Conservation (phyloP, 2,797 vertebrate species). For the Diplodus sargus region DNA sequence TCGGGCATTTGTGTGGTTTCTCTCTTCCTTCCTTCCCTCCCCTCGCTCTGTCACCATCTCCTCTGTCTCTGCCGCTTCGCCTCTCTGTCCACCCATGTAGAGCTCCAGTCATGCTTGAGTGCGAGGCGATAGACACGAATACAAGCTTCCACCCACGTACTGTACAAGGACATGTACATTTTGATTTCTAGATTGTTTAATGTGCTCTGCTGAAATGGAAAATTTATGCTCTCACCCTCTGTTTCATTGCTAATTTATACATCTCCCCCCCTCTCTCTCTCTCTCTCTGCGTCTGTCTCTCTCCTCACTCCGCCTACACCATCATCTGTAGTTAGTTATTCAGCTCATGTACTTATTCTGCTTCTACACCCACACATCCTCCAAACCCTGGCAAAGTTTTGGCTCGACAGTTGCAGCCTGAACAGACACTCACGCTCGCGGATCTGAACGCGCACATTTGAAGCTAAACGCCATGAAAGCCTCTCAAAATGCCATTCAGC, state of each 20-base stretch:
- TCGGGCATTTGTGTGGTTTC: not conserved
- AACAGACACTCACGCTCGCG: slow-evolving; percentile 6
- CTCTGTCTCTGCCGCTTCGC: slow-evolving; percentile 9
- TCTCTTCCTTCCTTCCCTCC: not conserved
- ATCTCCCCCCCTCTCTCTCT: not conserved
- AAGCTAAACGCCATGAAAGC: slow-evolving; percentile 60
- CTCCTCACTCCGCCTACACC: slow-evolving; percentile 58
- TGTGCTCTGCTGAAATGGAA: slow-evolving; percentile 36
- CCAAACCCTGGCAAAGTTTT: slow-evolving; percentile 47
- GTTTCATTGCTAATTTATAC: slow-evolving; percentile 56
- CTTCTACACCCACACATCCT: slow-evolving; percentile 63
- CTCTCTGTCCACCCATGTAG: slow-evolving; percentile 15
- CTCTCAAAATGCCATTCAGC: slow-evolving; percentile 52
- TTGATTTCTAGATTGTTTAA: slow-evolving; percentile 32
- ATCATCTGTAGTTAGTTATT: slow-evolving; percentile 71
- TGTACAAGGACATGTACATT: slow-evolving; percentile 17
- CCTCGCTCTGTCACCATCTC: not conserved
- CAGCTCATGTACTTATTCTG: slow-evolving; percentile 70
- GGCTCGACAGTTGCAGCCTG: slow-evolving; percentile 39
- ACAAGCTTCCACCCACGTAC: slow-evolving; percentile 11
- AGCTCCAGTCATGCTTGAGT: slow-evolving; percentile 10
- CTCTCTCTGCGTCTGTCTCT: slow-evolving; percentile 6
- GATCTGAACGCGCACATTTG: slow-evolving; percentile 29
- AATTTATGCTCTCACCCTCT: slow-evolving; percentile 43
- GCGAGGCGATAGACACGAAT: not conserved